Evolutionary conservation across 2,888 invertebrate species (phyloP).

Genomic region (Crossocerus cetratus): DNA sequence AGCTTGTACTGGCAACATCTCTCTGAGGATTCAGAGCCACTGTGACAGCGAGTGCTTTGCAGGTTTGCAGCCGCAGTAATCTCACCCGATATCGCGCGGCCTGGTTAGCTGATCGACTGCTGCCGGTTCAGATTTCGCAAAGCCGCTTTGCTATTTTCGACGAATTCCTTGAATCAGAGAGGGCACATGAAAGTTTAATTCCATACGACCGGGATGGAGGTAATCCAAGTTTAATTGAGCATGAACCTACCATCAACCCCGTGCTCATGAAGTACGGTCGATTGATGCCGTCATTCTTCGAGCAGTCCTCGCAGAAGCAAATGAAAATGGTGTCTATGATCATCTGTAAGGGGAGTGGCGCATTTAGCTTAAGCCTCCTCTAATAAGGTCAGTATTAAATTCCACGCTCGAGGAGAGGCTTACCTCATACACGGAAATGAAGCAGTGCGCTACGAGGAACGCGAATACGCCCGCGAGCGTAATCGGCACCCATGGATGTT

Average conservation of each 20-base stretch:
- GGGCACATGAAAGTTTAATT: too few relatives aligned
- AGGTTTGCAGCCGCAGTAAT: background rate
- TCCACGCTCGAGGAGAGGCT: conserved; percentile 28
- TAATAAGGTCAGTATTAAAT: background rate
- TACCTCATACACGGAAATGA: conserved; percentile 87
- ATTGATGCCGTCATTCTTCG: conserved; percentile 81
- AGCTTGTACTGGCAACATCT: background rate
- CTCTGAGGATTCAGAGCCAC: background rate
- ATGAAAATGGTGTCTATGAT: conserved; percentile 84
- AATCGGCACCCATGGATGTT: conserved; percentile 82
- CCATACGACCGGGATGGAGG: too few relatives aligned
- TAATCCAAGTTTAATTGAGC: background rate
- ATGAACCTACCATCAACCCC: conserved; percentile 79
- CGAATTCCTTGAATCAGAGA: conserved; percentile 77
- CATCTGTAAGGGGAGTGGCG: conserved; percentile 78
- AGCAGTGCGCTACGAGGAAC: conserved; percentile 84
- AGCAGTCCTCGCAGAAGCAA: conserved; percentile 85
- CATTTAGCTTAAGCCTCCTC: conserved; percentile 1
- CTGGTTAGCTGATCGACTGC: background rate
- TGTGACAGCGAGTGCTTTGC: background rate
- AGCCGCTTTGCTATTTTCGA: conserved; percentile 81
- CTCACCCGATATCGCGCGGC: too few relatives aligned
- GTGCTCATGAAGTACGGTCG: conserved; percentile 83
- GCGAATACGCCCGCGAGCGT: conserved; percentile 82
- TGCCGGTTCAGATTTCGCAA: conserved; percentile 62